Base-by-base conservation (phyloP, 2,113 vertebrate species). In the Gallinago undulata region DNA sequence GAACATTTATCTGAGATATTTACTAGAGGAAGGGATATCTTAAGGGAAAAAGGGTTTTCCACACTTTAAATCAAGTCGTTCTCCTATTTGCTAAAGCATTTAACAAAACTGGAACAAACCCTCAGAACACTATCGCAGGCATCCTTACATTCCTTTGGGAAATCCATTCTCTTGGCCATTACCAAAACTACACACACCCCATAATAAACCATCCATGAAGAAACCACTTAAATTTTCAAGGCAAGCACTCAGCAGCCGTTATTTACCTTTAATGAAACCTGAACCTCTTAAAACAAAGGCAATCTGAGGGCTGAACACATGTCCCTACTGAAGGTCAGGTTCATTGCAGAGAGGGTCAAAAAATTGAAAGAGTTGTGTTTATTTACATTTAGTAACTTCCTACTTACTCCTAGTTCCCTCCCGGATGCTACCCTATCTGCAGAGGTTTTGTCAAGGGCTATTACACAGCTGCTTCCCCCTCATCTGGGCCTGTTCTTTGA, bases 241-340 rank as follows among this genome's bases (percentile, higher is more conserved):
- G 48, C 47, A 96, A 90, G 73, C 31, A 41, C 55, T 87, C 33
- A 62, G 33, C 37, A 91, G 64, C 51, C 56, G 25, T 51, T 73
- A 59, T 79, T 79, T 19, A 39, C 43, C 57, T 63, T 76, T 53
- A 64, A 57, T 62, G 37, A 89, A 69, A 70, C 5, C 0, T 21
- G 60, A 70, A 81, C 14, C 37, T 48, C 19, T 37, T 9, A n/a
- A 37, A 87, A 75, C 28, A 78, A 89, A 82, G 24, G 28, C 57
- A 90, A 27, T 43, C 21, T 3, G 2, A 87, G 31, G 16, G 19
- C 39, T 77, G 57, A 62, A 43, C 19, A n/a, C 6, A 19, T 1
- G 3, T 4, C 12, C 37, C n/a, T 59, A 0, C 0, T 28, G 21
- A 24, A 59, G 6, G 19, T 51, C 7, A 60, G 11, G 8, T 64